These are phyloP conservation scores for Phengaris alcon DNA, from an alignment of 2,888 invertebrate species.

Conservation along the genomic window DNA sequence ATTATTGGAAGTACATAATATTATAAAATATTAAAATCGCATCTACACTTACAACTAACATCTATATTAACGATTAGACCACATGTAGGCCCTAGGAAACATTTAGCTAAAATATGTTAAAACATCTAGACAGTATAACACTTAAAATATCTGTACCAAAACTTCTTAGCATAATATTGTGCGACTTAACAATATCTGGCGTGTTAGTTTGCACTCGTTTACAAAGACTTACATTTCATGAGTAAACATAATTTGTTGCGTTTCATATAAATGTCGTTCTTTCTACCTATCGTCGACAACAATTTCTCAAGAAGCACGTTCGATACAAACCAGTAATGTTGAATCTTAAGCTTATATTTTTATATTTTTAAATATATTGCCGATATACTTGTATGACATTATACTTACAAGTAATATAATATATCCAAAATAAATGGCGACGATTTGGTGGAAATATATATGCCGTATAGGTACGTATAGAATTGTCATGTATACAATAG, in stretches of 20 bases:
- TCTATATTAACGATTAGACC: conserved; percentile 16
- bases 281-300: too few relatives aligned
- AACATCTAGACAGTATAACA: not conserved
- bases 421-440: too few relatives aligned
- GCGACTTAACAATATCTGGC: not conserved
- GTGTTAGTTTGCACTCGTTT: not conserved
- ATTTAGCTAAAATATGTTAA: conserved; percentile 16
- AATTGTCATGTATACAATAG: too few relatives aligned
- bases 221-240: not conserved
- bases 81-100: conserved; percentile 15
- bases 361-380: too few relatives aligned
- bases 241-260: not conserved
- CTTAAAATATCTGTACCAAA: conserved; percentile 7
- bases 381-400: too few relatives aligned
- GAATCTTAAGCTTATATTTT: too few relatives aligned
- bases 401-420: too few relatives aligned
- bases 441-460: too few relatives aligned
- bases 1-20: not conserved
- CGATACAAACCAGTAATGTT: too few relatives aligned
- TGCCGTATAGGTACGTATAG: too few relatives aligned
- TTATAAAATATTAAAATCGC: not conserved
- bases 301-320: too few relatives aligned
- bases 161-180: conserved; percentile 1
- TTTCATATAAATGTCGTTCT: too few relatives aligned
- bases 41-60: conserved; percentile 5